Evolutionary conservation across 2,888 invertebrate species (phyloP).

Genomic region (Zaprionus bogoriensis): DNA sequence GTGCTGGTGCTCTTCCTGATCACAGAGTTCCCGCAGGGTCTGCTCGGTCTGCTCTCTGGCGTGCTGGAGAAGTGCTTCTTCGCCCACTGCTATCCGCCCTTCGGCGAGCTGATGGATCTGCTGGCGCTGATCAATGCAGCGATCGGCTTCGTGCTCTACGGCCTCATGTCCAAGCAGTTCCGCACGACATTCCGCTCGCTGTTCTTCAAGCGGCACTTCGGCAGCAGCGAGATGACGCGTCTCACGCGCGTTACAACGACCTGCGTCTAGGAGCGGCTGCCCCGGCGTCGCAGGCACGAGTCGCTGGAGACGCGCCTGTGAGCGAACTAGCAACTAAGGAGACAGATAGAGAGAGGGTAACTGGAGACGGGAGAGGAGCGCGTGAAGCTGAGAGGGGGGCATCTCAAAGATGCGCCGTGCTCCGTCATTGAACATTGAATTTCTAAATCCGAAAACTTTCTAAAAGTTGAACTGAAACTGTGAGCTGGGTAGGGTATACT

Average conservation of each 20-base stretch:
- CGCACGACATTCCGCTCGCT: conserved; percentile 87
- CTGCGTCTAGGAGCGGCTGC: conserved; percentile 71
- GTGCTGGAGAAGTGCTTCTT: conserved; percentile 89
- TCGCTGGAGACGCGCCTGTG: neutral
- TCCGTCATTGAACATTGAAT: conserved; percentile 4
- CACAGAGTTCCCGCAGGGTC: conserved; percentile 94
- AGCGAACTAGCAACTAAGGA: no score
- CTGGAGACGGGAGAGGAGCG: neutral
- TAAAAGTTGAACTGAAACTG: conserved; percentile 52
- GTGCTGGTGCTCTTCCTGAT: conserved; percentile 92
- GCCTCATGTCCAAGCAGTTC: conserved; percentile 96
- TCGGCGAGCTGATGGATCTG: conserved; percentile 95
- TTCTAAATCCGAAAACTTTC: conserved; percentile 35
- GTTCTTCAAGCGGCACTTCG: conserved; percentile 89
- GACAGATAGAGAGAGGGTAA: no score
- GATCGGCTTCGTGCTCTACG: conserved; percentile 96
- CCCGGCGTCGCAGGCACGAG: neutral
- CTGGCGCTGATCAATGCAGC: conserved; percentile 95
- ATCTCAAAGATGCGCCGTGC: conserved; percentile 27
- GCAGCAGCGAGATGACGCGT: conserved; percentile 81
- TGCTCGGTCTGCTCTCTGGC: conserved; percentile 88
- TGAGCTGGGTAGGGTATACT: conserved; percentile 31
- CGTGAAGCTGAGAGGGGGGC: neutral
- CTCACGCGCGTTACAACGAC: conserved; percentile 81
- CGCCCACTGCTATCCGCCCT: conserved; percentile 89